These are phyloP conservation scores for Brachionus calyciflorus DNA, from an alignment of 1,140 invertebrate species.

Conservation along the genomic window DNA sequence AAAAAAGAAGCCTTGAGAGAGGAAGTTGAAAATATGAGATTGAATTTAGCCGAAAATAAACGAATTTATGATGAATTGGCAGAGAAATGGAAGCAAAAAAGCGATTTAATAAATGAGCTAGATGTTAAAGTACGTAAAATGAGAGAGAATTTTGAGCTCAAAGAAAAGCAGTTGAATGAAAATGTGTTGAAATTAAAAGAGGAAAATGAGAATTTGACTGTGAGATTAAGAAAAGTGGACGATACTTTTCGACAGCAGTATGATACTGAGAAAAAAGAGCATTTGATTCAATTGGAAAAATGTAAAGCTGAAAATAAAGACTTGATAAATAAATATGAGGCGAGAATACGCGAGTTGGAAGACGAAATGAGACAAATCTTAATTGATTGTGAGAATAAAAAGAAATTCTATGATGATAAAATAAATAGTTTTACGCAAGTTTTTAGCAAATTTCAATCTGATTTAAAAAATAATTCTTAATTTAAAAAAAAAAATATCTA, in stretches of 20 bases:
- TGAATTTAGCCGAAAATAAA: constrained; percentile 2
- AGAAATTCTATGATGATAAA: constrained; percentile 43
- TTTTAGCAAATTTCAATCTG: constrained; percentile 38
- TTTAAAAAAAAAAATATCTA: no score
- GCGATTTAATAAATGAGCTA: constrained; percentile 24
- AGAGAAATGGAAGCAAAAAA: constrained; percentile 36
- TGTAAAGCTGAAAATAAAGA: background rate
- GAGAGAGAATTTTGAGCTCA: constrained; percentile 27
- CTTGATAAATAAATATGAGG: background rate
- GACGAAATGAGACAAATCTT: constrained; percentile 40
- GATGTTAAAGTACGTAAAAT: constrained; percentile 36
- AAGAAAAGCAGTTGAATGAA: constrained; percentile 6
- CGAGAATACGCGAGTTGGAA: background rate
- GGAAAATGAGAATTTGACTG: constrained; percentile 6
- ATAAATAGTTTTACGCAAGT: constrained; percentile 35
- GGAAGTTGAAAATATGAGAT: background rate
- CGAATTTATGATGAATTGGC: constrained; percentile 34
- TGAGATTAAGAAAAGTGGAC: constrained; percentile 1
- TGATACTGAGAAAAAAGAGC: constrained; percentile 38
- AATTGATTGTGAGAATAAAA: constrained; percentile 31
- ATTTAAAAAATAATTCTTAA: constrained; percentile 34
- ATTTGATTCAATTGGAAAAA: constrained; percentile 30
- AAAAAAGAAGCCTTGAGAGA: constrained; percentile 30
- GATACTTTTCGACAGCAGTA: constrained; percentile 36
- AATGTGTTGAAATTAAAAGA: background rate